phyloP scores from a whole-genome alignment of 2,797 vertebrate genomes.

The Smutsia temminckii region DNA sequence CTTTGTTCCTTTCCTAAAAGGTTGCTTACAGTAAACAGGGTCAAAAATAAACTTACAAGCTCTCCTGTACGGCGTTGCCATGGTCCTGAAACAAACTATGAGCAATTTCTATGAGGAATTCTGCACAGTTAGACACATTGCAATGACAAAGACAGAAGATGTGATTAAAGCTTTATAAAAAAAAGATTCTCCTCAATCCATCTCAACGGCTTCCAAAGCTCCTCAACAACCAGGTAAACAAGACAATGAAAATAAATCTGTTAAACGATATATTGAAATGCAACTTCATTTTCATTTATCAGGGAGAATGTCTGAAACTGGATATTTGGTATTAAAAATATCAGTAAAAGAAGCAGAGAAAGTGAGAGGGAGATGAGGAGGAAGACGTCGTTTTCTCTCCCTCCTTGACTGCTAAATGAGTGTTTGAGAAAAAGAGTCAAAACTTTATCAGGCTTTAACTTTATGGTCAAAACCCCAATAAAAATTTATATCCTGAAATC shows the following conservation, averaged over 20 bases:
- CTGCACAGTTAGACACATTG: not conserved
- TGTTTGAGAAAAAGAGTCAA: not conserved
- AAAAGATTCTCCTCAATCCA: not conserved
- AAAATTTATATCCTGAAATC: not conserved
- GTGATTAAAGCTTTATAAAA: not conserved
- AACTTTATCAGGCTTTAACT: not conserved
- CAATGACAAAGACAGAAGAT: not conserved
- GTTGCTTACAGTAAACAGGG: not conserved
- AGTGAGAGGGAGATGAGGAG: rapidly evolving
- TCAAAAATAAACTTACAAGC: not conserved
- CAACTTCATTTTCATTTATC: not conserved
- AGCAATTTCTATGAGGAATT: not conserved
- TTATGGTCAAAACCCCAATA: not conserved
- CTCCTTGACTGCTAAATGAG: not conserved
- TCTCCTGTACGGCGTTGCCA: too few relatives aligned
- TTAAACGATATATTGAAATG: not conserved
- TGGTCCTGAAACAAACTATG: not conserved
- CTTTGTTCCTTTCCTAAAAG: not conserved
- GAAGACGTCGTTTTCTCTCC: not conserved
- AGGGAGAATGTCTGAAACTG: not conserved
- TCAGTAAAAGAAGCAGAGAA: not conserved
- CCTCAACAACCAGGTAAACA: not conserved
- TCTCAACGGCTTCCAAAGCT: not conserved
- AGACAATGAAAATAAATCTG: not conserved
- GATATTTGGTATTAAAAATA: not conserved